phyloP scores from a whole-genome alignment of 2,888 invertebrate genomes.

The Harmothoe impar region DNA sequence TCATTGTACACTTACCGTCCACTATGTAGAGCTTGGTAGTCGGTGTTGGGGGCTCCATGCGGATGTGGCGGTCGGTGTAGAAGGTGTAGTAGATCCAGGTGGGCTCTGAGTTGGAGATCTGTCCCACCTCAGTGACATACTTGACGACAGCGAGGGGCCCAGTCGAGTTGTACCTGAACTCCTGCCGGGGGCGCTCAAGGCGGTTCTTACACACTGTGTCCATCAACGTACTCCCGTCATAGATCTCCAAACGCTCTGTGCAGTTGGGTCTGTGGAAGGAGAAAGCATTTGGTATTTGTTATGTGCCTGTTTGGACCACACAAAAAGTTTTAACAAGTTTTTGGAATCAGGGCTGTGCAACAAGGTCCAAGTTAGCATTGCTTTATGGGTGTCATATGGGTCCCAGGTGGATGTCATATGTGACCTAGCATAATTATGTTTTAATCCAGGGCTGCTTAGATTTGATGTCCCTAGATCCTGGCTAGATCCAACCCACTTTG shows the following conservation, averaged over 20 bases:
- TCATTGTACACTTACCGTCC: constrained; percentile 41
- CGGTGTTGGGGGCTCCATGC: neutral
- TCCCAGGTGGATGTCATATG: no score
- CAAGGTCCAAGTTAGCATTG: no score
- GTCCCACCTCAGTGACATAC: constrained; percentile 56
- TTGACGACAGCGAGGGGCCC: constrained; percentile 56
- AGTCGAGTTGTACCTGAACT: constrained; percentile 57
- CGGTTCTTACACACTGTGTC: constrained; percentile 50
- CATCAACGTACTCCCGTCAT: neutral
- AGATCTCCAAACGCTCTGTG: constrained; percentile 38
- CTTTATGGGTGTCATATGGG: no score
- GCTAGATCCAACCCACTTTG: no score
- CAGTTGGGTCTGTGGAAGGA: constrained; percentile 31
- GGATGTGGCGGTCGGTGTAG: constrained; percentile 40
- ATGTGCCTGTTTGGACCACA: neutral
- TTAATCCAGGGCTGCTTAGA: no score
- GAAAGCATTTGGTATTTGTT: neutral
- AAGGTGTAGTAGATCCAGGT: constrained; percentile 68
- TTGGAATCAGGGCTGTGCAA: no score
- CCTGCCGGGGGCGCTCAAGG: neutral
- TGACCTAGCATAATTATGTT: no score
- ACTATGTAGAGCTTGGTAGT: constrained; percentile 36
- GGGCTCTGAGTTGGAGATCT: constrained; percentile 66
- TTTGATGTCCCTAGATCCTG: no score
- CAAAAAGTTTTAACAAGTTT: no score